Conservation (phyloP, 1,140 invertebrate genomes). For the Drosophila equinoxialis region DNA sequence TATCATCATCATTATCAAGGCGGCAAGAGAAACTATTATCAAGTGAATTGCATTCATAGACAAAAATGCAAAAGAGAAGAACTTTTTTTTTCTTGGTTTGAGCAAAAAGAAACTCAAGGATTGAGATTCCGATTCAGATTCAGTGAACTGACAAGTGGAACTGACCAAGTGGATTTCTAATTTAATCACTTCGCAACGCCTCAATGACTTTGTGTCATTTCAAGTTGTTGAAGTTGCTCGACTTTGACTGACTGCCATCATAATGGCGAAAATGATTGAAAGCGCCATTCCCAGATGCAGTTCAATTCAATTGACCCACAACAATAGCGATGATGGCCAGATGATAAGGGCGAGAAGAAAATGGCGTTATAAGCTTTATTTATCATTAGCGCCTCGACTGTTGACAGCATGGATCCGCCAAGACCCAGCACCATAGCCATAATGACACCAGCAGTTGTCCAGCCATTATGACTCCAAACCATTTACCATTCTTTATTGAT, state of each 20-base stretch:
- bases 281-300: constrained; percentile 26
- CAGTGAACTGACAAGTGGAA: constrained; percentile 26
- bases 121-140: constrained; percentile 2
- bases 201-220: constrained; percentile 61
- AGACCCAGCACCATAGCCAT: constrained; percentile 11
- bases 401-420: neutral
- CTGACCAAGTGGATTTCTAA: constrained; percentile 57
- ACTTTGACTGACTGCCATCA: constrained; percentile 13
- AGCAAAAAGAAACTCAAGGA: constrained; percentile 46
- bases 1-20: constrained; percentile 41
- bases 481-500: constrained; percentile 63
- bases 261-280: neutral
- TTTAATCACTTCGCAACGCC: constrained; percentile 64
- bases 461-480: constrained; percentile 42
- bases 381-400: constrained; percentile 30
- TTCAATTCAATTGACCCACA: constrained; percentile 35
- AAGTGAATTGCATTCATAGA: constrained; percentile 10
- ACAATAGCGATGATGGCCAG: neutral
- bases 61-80: constrained; percentile 4
- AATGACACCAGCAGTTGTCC: constrained; percentile 46
- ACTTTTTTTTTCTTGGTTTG: neutral
- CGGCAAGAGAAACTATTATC: constrained; percentile 11
- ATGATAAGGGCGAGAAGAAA: constrained; percentile 19
- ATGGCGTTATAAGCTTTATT: constrained; percentile 58
- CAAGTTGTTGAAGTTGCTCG: constrained; percentile 25